These are phyloP conservation scores for Ichneumoninae sp. DNA, from an alignment of 2,888 invertebrate genomes.

Conservation along the genomic window DNA sequence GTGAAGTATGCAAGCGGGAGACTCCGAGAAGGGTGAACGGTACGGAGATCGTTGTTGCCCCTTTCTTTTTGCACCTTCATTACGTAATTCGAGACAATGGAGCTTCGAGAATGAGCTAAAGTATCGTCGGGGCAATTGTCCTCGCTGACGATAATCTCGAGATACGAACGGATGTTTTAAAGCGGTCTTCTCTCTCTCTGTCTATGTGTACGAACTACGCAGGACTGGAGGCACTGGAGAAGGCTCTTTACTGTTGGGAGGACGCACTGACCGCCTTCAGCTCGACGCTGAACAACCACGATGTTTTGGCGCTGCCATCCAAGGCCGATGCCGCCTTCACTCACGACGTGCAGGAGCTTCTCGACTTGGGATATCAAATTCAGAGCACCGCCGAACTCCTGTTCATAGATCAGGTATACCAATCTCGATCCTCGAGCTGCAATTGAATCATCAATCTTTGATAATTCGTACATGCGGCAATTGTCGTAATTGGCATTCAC, in stretches of 20 bases:
- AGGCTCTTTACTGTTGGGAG: conserved; percentile 97
- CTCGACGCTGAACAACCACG: conserved; percentile 86
- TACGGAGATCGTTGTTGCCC: background rate
- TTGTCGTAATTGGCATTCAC: conserved; percentile 33
- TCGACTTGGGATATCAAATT: conserved; percentile 93
- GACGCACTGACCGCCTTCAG: conserved; percentile 94
- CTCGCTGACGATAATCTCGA: background rate
- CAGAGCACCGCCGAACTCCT: conserved; percentile 95
- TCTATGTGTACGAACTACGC: conserved; percentile 52
- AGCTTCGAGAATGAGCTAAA: conserved; percentile 23
- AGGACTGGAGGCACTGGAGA: conserved; percentile 97
- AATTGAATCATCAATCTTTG: conserved; percentile 2
- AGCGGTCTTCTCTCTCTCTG: conserved; percentile 48
- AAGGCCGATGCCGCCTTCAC: conserved; percentile 94
- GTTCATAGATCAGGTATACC: conserved; percentile 90
- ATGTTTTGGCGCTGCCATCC: conserved; percentile 89
- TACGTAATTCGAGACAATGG: conserved; percentile 29
- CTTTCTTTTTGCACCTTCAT: background rate
- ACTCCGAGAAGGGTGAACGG: background rate
- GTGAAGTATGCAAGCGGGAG: background rate
- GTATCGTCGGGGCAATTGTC: conserved; percentile 22
- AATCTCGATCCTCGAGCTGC: background rate
- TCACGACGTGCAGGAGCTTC: conserved; percentile 87
- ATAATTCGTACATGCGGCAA: background rate
- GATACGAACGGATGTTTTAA: conserved; percentile 68